Evolutionary conservation across 2,797 vertebrate genomes (phyloP), one percentile per base, ranked within the genome.

Genomic region (Telmatherina bonti): DNA sequence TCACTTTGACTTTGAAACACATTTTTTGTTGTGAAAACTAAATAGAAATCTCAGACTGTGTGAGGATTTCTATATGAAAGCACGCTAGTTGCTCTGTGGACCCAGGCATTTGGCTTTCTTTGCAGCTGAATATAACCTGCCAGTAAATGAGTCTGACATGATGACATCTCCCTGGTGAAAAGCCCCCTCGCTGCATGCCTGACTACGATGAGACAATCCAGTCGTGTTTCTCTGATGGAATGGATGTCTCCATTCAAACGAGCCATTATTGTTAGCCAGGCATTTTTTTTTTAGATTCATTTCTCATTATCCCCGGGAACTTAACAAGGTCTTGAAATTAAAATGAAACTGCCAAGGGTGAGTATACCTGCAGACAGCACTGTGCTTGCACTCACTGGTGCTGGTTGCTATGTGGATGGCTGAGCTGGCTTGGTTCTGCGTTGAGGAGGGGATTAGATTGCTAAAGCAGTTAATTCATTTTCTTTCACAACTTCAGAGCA

Each of bases 251-350:
- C 72, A 70, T 83, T 88, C 27, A 83, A 78, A 70, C 26, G 20
- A 67, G 76, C 51, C 57, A 66, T 85, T 80, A 72, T 63, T 67
- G 36, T 30, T 8, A 71, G 73, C 3, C 62, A 64, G 54, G 31
- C 27, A 35, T 47, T 16, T 77, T 52, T 35, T 52, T 35, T 45
- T 57, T 1, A 26, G 76, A 62, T 29, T 69, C 56, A 71, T 78
- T 84, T 81, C 55, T 82, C 82, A 88, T 89, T 70, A 87, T 84
- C 69, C 9, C 7, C 45, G 41, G 64, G 43, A 77, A 86, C 7
- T 67, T 73, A 86, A 77, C 47, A 29, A 69, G 75, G 76, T 76
- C 60, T 75, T 82, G 60, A 85, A 79, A 70, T 71, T 78, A 38
- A 82, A 82, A 76, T 49, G 55, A 22, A 9, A 47, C 7, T 22